Evolutionary conservation across 2,888 invertebrate species (phyloP).

Genomic region (Cheilosia impressa): DNA sequence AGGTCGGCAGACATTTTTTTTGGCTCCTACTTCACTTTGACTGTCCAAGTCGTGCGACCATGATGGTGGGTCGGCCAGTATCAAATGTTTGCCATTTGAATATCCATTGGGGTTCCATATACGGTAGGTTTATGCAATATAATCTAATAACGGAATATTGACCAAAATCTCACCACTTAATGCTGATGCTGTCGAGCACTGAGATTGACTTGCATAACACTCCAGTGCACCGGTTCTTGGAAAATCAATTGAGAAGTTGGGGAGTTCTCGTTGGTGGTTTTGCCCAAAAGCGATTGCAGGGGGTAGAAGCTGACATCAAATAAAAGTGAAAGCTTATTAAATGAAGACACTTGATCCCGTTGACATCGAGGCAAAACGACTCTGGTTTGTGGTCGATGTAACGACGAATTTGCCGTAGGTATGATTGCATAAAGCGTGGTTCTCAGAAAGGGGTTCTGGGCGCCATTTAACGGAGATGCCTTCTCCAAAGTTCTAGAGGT

Average conservation of each 20-base stretch:
- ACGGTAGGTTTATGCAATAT: slow-evolving; percentile 28
- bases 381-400: not conserved
- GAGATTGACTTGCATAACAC: slow-evolving; percentile 56
- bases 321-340: not conserved
- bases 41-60: slow-evolving; percentile 59
- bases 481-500: too few relatives aligned
- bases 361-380: not conserved
- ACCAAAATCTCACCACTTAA: slow-evolving; percentile 48
- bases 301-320: too few relatives aligned
- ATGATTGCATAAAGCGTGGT: not conserved
- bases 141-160: slow-evolving; percentile 50
- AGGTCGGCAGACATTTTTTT: slow-evolving; percentile 56
- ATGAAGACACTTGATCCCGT: not conserved
- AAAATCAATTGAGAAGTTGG: not conserved
- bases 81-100: slow-evolving; percentile 49
- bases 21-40: slow-evolving; percentile 8
- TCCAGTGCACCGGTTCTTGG: slow-evolving; percentile 34
- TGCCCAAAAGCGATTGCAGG: too few relatives aligned
- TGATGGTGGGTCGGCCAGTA: slow-evolving; percentile 36
- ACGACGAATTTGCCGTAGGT: not conserved
- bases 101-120: slow-evolving; percentile 9
- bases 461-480: too few relatives aligned
- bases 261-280: too few relatives aligned
- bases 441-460: too few relatives aligned
- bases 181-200: slow-evolving; percentile 15